A percentile compares a stretch with the other conserved stretches of the same genome.
These are phyloP conservation scores for Hydractinia symbiolongicarpus DNA, from an alignment of 30 jellyfish, hydroid and myxozoan species.

Conservation along the genomic window DNA sequence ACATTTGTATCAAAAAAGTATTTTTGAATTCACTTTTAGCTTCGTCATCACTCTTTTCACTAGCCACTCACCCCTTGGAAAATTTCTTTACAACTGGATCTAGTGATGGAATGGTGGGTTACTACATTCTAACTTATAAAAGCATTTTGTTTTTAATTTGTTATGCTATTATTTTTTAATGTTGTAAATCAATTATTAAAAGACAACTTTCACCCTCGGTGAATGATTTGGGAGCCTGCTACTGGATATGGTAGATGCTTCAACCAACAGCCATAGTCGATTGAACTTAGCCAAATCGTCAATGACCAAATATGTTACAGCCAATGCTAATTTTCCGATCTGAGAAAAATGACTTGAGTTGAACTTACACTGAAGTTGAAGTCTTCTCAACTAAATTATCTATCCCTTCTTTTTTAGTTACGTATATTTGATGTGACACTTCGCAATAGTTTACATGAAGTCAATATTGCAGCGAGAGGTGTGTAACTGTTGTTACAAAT, in stretches of 20 bases:
- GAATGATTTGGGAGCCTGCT: not conserved
- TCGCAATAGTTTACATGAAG: slow-evolving; percentile 59
- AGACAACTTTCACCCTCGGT: not conserved
- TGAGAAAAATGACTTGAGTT: too few relatives aligned
- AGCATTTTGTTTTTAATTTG: not conserved
- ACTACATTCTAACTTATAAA: slow-evolving; percentile 12
- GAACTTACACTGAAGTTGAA: too few relatives aligned
- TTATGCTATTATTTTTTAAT: slow-evolving; percentile 9
- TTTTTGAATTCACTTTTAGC: slow-evolving; percentile 28
- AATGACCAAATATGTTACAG: too few relatives aligned
- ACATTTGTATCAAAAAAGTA: too few relatives aligned
- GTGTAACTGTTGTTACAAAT: slow-evolving; percentile 7
- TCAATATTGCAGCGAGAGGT: slow-evolving; percentile 33
- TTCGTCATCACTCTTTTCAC: slow-evolving; percentile 54
- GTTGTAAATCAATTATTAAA: not conserved
- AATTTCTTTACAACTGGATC: slow-evolving; percentile 60
- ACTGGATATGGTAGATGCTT: too few relatives aligned
- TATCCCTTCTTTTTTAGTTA: slow-evolving; percentile 27
- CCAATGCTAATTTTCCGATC: too few relatives aligned
- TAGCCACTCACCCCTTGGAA: slow-evolving; percentile 80
- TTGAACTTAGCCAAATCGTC: too few relatives aligned
- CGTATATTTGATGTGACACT: slow-evolving; percentile 58
- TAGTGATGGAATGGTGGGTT: slow-evolving; percentile 70
- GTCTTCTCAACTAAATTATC: too few relatives aligned
- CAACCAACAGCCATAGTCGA: too few relatives aligned